Evolutionary conservation across 23 tunicate genomes (phyloP).

Genomic region (Aplidium turbinatum): DNA sequence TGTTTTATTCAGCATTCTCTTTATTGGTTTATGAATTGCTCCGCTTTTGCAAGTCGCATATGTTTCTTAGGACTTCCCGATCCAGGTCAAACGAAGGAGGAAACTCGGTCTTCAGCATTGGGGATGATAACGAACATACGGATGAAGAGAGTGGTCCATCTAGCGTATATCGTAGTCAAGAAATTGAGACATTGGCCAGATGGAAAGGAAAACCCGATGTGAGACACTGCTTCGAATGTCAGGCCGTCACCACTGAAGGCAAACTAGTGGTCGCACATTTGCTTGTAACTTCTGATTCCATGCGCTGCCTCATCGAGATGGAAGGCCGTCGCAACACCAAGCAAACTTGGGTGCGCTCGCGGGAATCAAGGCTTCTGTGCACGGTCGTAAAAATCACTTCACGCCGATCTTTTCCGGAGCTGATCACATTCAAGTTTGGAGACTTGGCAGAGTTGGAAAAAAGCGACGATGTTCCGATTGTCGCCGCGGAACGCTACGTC

Average conservation of each 20-base stretch:
- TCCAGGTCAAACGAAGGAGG: slow-evolving; percentile 5
- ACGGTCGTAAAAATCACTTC: slow-evolving; percentile 80
- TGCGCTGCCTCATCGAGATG: slow-evolving; percentile 63
- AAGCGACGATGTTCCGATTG: slow-evolving; percentile 24
- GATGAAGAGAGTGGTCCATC: slow-evolving; percentile 27
- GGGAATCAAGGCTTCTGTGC: slow-evolving; percentile 42
- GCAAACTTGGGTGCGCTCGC: slow-evolving; percentile 35
- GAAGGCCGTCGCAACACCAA: slow-evolving; percentile 33
- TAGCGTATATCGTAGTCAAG: not conserved
- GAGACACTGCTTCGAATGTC: slow-evolving; percentile 63
- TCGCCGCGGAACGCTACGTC: slow-evolving; percentile 69
- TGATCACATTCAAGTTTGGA: slow-evolving; percentile 86
- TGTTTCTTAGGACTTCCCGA: too few relatives aligned
- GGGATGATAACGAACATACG: slow-evolving; percentile 52
- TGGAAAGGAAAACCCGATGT: slow-evolving; percentile 53
- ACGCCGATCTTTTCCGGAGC: slow-evolving; percentile 66
- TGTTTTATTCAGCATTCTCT: too few relatives aligned
- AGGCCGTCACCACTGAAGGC: slow-evolving; percentile 40
- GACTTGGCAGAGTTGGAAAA: slow-evolving; percentile 18
- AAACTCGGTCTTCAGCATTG: slow-evolving; percentile 71
- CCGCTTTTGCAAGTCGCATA: too few relatives aligned
- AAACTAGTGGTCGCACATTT: slow-evolving; percentile 39
- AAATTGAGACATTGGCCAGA: slow-evolving; percentile 19
- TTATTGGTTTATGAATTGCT: too few relatives aligned
- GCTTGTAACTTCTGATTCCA: slow-evolving; percentile 32